Conservation (phyloP, 2,888 invertebrate species). For the Rhabditoides inermis region DNA sequence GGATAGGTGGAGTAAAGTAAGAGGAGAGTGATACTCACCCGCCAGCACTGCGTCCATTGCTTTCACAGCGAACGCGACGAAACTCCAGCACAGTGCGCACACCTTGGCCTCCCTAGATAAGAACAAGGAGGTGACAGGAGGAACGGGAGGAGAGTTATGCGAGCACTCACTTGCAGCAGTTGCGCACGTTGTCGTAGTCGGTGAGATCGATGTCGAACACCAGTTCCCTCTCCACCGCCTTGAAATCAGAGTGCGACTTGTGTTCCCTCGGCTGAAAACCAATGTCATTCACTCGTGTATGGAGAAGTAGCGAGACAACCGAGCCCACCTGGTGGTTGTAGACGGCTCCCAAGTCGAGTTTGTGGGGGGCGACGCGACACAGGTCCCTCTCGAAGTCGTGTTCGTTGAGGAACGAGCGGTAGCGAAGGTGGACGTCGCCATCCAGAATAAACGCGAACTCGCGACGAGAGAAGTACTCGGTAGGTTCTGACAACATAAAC, state of each 20-base stretch:
- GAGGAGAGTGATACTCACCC: too few species aligned
- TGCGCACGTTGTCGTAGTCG: slow-evolving; percentile 91
- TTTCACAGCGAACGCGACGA: slow-evolving; percentile 84
- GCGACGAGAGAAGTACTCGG: slow-evolving; percentile 59
- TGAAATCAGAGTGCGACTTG: slow-evolving; percentile 54
- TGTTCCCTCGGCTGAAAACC: slow-evolving; percentile 60
- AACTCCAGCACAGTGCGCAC: slow-evolving; percentile 91
- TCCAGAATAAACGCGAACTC: slow-evolving; percentile 90
- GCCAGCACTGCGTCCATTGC: slow-evolving; percentile 76
- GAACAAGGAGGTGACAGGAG: neutral
- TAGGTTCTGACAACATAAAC: slow-evolving; percentile 50
- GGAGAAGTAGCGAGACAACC: neutral
- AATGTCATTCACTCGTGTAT: neutral
- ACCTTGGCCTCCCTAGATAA: slow-evolving; percentile 69
- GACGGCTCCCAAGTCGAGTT: slow-evolving; percentile 92
- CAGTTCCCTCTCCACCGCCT: slow-evolving; percentile 73
- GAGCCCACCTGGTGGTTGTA: slow-evolving; percentile 57
- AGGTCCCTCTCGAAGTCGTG: slow-evolving; percentile 75
- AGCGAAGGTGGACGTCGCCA: slow-evolving; percentile 79
- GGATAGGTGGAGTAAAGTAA: too few species aligned
- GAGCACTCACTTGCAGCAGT: slow-evolving; percentile 63
- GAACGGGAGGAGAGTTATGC: neutral
- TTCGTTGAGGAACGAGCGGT: slow-evolving; percentile 72
- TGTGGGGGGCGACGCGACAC: slow-evolving; percentile 72
- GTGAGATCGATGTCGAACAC: slow-evolving; percentile 99